Evolutionary conservation across 2,113 vertebrate species (phyloP).

Genomic region (Corythornis madagascariensis): DNA sequence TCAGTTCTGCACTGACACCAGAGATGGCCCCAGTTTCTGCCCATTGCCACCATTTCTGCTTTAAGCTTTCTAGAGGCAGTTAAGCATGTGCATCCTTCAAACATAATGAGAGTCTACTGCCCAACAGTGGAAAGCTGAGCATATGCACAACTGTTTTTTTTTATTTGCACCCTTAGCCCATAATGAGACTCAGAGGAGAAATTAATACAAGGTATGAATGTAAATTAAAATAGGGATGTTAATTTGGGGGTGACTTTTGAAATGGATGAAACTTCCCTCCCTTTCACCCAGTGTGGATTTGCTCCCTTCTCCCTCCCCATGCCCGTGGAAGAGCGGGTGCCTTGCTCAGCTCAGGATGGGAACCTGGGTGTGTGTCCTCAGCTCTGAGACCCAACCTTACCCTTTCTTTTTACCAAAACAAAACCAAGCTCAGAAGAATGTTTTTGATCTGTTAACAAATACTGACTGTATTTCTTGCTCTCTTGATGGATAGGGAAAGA

Average conservation of each 20-base stretch:
- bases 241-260: neutral
- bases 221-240: slow-evolving; percentile 6
- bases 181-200: neutral
- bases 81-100: neutral
- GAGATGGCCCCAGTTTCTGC: neutral
- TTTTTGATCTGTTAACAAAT: slow-evolving; percentile 15
- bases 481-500: neutral
- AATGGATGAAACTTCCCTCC: neutral
- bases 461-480: slow-evolving; percentile 55
- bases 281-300: neutral
- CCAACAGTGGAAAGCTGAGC: neutral
- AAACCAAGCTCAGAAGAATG: slow-evolving; percentile 44
- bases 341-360: neutral
- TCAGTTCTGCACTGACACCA: neutral
- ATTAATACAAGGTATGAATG: neutral
- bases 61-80: neutral
- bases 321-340: slow-evolving; percentile 14
- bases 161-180: neutral
- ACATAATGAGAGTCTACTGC: neutral
- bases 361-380: neutral
- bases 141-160: neutral
- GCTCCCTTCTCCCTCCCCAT: neutral
- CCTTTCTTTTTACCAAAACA: neutral
- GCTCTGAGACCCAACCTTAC: neutral
- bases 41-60: neutral